Base-by-base conservation (phyloP, 2,113 vertebrate genomes). In the Nycticorax nycticorax region DNA sequence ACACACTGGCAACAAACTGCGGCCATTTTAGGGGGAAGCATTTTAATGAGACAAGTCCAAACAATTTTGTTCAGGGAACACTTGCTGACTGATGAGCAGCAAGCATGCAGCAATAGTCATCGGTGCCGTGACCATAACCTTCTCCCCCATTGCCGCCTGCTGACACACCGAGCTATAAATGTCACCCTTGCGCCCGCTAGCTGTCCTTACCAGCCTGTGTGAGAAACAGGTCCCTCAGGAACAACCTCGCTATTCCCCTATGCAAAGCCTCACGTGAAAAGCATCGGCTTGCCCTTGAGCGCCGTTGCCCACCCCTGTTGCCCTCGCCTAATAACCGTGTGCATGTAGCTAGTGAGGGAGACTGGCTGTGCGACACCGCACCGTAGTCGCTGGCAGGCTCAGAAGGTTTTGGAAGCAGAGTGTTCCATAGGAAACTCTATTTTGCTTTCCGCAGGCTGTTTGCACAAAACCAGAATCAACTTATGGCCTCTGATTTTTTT, bases 381-480 rank as follows among this genome's bases (percentile, higher is more conserved):
- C 74, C 28, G 6, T 1, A 76, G 45, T 23, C 69, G 33, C 63
- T 67, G 41, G 28, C 37, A 66, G 74, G 32, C 73, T 85, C 53
- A 45, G 47, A 9, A 10, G 16, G 56, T 53, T 82, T 94, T 12
- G 15, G 74, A 87, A 87, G 19, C 59, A 83, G 35, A 0, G 0
- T 69, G 32, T 62, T 96, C 57, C 78, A 92, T 71, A 80, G 75
- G 67, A 94, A 92, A 93, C 45, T 75, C 85, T 67, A 37, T 69
- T 96, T 86, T 90, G 48, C 81, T 93, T 92, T 88, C 41, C 57
- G 90, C 45, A 71, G 72, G 8, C 92, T 79, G 74, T 75, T 64
- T 37, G 67, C 87, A 76, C 82, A 88, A 88, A 96, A 96, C 80
- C 43, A 92, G 90, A 79, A 93, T 35, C 48, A 82, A 83, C 41